Base-by-base conservation (phyloP, 2,797 vertebrate genomes). In the Chromis chromis region DNA sequence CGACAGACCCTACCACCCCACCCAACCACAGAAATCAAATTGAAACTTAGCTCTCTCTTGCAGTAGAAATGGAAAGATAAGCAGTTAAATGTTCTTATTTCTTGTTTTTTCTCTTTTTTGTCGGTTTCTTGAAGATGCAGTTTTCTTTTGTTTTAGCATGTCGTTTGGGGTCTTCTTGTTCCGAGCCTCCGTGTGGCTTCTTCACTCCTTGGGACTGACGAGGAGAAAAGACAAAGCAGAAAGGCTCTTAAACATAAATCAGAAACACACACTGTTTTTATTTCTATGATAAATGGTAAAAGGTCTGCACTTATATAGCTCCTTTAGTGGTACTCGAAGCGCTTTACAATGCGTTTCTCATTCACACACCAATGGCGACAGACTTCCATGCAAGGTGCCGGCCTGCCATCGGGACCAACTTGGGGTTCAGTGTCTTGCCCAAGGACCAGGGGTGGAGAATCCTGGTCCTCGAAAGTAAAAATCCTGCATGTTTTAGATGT, bases 51-150 rank as follows among this genome's bases (percentile, higher is more conserved):
- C 89, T 92, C 89, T 90, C 87, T 89, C 87, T 87, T 83, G 88
- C 86, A 64, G 92, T 84, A 91, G 85, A 92, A 92, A 93, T 85
- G 86, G 84, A 94, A 91, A 92, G 89, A 86, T 85, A 90, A 94
- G 88, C 90, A 78, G 83, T 91, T 91, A 90, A 87, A 92, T 91
- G 90, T 92, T 92, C 85, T 63, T 87, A 78, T 85, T 82, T 90
- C 65, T 76, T 59, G 65, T 85, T 44, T 86, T n/a, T 90, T 89
- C 71, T 87, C 59, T 66, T 86, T n/a, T 89, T 84, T 80, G 54
- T 89, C 74, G 81, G 78, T 90, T 92, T 85, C 83, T 83, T 86
- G 82, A 86, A 66, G 89, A 91, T 90, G 83, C 83, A 63, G 84
- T 82, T 89, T 89, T 93, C 70, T 85, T 89, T 91, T 84, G 72